Percentiles rank a stretch among this genome's conserved stretches.
These are phyloP conservation scores for Suricata suricatta DNA, from an alignment of 2,113 vertebrate genomes.

Conservation along the genomic window DNA sequence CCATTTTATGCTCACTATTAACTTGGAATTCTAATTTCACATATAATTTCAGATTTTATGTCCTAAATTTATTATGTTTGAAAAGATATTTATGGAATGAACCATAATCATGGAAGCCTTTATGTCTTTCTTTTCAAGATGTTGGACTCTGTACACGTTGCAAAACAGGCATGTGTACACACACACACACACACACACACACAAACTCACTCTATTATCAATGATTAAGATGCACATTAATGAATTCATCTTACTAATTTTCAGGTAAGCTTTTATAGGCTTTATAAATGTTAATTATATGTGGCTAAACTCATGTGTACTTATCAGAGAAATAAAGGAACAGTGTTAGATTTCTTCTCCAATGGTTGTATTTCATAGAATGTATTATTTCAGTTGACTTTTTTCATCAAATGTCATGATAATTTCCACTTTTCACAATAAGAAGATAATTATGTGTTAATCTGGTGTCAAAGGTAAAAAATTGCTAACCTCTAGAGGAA, in stretches of 20 bases:
- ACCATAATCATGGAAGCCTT: not conserved
- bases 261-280: not conserved
- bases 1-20: not conserved
- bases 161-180: not conserved
- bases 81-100: not conserved
- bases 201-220: not conserved
- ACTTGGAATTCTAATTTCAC: not conserved
- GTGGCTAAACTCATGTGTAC: not conserved
- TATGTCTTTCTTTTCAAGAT: not conserved
- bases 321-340: not conserved
- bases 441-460: not conserved
- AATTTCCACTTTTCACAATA: not conserved
- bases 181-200: not conserved
- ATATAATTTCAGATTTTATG: not conserved
- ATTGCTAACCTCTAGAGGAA: not conserved
- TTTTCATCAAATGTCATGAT: not conserved
- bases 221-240: not conserved
- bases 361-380: not conserved
- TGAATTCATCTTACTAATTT: not conserved
- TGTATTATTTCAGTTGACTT: not conserved
- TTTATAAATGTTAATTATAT: constrained; percentile 49
- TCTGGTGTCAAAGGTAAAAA: not conserved
- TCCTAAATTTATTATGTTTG: not conserved
- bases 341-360: not conserved
- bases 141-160: not conserved